Percentiles rank a stretch among this genome's conserved stretches.
Evolutionary conservation across 2,113 vertebrate species (phyloP).

Genomic region (Marmota flaviventris): DNA sequence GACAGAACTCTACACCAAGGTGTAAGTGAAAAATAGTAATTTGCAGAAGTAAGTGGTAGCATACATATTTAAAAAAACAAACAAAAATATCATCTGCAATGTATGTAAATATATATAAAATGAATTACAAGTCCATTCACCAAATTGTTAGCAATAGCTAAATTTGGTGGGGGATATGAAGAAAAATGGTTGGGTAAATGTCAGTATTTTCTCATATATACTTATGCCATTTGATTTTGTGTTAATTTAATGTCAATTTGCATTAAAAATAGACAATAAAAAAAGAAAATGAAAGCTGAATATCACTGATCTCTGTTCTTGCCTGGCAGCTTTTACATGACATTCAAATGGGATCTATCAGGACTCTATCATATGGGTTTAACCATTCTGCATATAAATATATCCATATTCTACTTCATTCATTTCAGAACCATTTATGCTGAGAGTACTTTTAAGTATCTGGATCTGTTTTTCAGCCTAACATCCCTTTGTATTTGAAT

Average conservation of each 20-base stretch:
- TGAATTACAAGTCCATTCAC: slow-evolving; percentile 8
- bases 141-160: slow-evolving; percentile 36
- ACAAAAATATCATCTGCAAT: slow-evolving; percentile 17
- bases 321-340: neutral
- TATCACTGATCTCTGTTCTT: neutral
- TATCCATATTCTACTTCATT: slow-evolving; percentile 10
- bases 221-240: neutral
- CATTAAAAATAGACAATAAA: slow-evolving; percentile 14
- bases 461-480: neutral
- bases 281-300: neutral
- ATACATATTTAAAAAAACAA: slow-evolving; percentile 51
- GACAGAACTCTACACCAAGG: slow-evolving; percentile 29
- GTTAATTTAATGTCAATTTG: neutral
- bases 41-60: slow-evolving; percentile 2
- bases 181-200: slow-evolving; percentile 1
- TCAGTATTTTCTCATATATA: neutral
- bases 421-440: slow-evolving; percentile 24
- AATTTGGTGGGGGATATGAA: neutral
- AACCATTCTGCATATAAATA: slow-evolving; percentile 44
- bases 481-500: slow-evolving; percentile 7
- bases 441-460: slow-evolving; percentile 6
- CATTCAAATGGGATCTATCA: neutral
- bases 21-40: slow-evolving; percentile 36
- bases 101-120: slow-evolving; percentile 17
- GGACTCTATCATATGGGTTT: slow-evolving; percentile 30